A percentile compares a stretch with the other conserved stretches of the same genome.
These are phyloP conservation scores for Forbesichthys papilliferus DNA, from an alignment of 2,113 vertebrate species.

Conservation along the genomic window DNA sequence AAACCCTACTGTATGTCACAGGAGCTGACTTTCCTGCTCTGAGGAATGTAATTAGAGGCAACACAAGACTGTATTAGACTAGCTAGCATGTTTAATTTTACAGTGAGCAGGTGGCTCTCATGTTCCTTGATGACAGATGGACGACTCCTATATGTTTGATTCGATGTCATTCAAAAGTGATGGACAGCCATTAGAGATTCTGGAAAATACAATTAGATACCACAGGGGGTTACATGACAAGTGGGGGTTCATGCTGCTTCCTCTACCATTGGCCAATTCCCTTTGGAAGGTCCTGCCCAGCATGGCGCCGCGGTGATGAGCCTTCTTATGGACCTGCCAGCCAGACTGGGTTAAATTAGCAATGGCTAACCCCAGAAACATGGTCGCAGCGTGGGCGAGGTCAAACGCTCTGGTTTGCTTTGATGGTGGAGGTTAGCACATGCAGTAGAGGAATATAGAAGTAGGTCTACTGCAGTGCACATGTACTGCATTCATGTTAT, in stretches of 20 bases:
- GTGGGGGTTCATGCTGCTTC: constrained; percentile 45
- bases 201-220: constrained; percentile 12
- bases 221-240: constrained; percentile 32
- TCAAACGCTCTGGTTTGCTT: constrained; percentile 63
- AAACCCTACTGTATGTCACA: constrained; percentile 23
- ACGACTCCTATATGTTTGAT: constrained; percentile 12
- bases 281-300: constrained; percentile 60
- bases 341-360: constrained; percentile 67
- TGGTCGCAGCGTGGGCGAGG: constrained; percentile 65
- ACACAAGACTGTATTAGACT: constrained; percentile 34
- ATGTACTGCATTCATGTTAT: background rate
- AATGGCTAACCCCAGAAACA: constrained; percentile 64
- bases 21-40: constrained; percentile 39
- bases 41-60: constrained; percentile 64
- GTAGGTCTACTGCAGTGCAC: too few relatives aligned
- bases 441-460: background rate
- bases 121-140: constrained; percentile 30
- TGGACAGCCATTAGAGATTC: constrained; percentile 14
- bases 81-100: constrained; percentile 13
- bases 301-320: constrained; percentile 48
- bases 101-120: constrained; percentile 20
- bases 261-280: constrained; percentile 44
- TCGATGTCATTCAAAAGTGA: background rate
- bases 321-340: constrained; percentile 44
- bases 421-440: constrained; percentile 50